Base-by-base conservation (phyloP, 2,888 invertebrate genomes). In the Escarpia spicata region DNA sequence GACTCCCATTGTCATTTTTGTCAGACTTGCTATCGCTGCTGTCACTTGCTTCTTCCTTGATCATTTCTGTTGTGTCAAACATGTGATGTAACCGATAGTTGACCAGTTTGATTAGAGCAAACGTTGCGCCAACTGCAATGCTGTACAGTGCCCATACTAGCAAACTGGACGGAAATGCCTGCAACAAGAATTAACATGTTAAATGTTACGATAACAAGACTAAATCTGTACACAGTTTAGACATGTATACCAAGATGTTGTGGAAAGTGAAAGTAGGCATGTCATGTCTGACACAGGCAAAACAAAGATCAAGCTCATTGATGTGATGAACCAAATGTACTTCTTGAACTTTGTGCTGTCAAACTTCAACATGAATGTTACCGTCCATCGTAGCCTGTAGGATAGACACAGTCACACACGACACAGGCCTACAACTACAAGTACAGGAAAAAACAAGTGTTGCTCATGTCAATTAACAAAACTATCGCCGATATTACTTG, bases 11-110 rank as follows among this genome's bases (percentile, higher is more conserved):
- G 19, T 92, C 92, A 90, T 92, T 92, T 92, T 90, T 58, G 37
- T 90, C 92, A 44, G 60, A 91, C 44, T 37, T 52, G n/a, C 75
- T 43, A 43, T 92, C 92, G 2, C 89, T 91, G 91, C 19, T 94
- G 43, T 93, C 93, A 90, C 92, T 93, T 15, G 92, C 91, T 52
- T 92, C 45, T 75, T 96, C 96, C 93, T 96, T 96, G 52, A 96
- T 95, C 92, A 96, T 98, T 96, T 99, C 99, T n/a, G 98, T 98
- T 26, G 98, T 98, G 97, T 99, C 99, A 96, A 99, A 99, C 97
- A 99, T 98, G 95, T 98, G 98, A 97, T 99, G 99, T 93, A 99
- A 97, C 91, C 98, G 98, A 97, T 98, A 98, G 97, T 99, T 99
- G 94, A 98, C 97, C 93, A 98, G 97, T 97, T 99, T 99, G 94